Evolutionary conservation across 2,113 vertebrate genomes (phyloP), one percentile per base, ranked within the genome.

Genomic region (Poeciliopsis prolifica): DNA sequence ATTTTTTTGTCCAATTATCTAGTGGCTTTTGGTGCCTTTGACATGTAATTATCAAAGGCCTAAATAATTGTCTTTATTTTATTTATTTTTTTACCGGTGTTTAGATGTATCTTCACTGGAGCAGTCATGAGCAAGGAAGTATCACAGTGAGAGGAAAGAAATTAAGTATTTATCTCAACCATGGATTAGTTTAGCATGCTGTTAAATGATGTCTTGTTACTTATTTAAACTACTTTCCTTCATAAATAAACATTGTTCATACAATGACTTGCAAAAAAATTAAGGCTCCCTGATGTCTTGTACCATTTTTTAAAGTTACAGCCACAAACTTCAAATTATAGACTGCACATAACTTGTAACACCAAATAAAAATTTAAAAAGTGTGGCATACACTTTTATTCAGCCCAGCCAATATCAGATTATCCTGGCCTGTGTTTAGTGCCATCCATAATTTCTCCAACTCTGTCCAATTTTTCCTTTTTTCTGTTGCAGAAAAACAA

Each of bases 1-100:
- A 92, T 90, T 94, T 92, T 42, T 91, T 93, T 78, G 86, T 90
- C 93, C 93, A 94, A 95, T 95, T 95, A 94, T 93, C 94, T 92
- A 84, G 90, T 93, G 92, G 92, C 91, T 93, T 93, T 92, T 80
- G 80, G 91, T 93, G 91, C 85, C 92, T 94, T 93, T 94, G 94
- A 95, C 94, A 93, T 91, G 88, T 93, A 94, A 94, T 95, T 94
- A 95, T 94, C 93, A 95, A 95, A 93, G 92, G 88, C 90, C 92
- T 94, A 94, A 94, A 94, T 94, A 94, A 94, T 93, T 93, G 91
- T 94, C 91, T 92, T 93, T 92, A 93, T 92, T 93, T 11, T 11
- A 4, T 30, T 30, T 30, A 28, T 33, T 33, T 33, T 48, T 54
- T 94, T 92, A 89, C 86, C 72, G 88, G 91, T 94, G 91, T 94